Conservation (phyloP, 2,113 vertebrate genomes). For the Phyllostomus hastatus region DNA sequence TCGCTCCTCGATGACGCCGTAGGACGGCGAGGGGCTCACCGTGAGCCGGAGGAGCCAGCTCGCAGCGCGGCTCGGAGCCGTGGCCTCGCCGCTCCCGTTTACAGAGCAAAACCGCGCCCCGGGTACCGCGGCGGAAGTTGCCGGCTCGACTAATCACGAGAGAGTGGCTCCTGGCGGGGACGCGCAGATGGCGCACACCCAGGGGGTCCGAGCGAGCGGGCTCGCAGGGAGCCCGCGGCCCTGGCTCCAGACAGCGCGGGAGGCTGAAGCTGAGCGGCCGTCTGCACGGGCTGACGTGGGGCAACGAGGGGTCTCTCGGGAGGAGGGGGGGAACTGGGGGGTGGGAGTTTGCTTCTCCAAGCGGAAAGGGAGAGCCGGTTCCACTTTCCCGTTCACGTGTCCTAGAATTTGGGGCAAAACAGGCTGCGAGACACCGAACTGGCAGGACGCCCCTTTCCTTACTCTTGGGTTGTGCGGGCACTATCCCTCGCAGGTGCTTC, state of each 20-base stretch:
- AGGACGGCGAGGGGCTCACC: neutral
- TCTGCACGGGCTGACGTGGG: neutral
- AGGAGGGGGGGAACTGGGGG: neutral
- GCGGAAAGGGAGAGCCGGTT: neutral
- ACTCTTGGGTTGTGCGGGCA: neutral
- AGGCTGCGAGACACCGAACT: neutral
- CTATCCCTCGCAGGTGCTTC: neutral
- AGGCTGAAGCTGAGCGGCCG: neutral
- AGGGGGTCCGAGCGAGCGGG: too few relatives aligned
- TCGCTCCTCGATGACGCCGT: neutral
- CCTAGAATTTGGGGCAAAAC: neutral
- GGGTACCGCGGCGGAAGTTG: neutral
- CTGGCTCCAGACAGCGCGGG: neutral
- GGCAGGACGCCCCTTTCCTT: neutral
- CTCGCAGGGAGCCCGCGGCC: rapidly evolving
- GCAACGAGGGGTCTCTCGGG: rapidly evolving
- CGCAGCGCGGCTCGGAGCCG: neutral
- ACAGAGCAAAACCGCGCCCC: neutral
- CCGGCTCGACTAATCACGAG: neutral
- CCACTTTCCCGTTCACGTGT: neutral
- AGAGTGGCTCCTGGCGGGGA: neutral
- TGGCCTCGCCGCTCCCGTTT: neutral
- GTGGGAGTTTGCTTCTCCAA: neutral
- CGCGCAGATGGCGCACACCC: neutral
- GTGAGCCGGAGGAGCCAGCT: neutral